A percentile compares a stretch with the other conserved stretches of the same genome.
phyloP scores from a whole-genome alignment of 2,113 vertebrate genomes.

The Diphyllodes magnificus region DNA sequence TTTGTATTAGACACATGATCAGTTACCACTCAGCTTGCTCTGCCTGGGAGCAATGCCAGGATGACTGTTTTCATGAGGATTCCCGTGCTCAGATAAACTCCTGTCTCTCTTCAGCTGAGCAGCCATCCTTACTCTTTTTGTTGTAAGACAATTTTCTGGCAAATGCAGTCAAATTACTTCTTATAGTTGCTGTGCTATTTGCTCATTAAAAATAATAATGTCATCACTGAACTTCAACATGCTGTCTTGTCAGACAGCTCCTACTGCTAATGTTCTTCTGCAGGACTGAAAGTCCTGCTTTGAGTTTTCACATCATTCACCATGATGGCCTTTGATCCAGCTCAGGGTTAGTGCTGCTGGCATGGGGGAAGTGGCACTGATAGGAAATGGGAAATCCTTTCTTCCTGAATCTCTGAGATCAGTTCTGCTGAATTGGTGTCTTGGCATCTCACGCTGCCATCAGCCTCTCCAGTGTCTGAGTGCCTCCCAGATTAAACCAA shows the following conservation, averaged over 20 bases:
- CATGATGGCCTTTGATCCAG: not conserved
- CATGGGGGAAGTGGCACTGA: not conserved
- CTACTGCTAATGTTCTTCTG: not conserved
- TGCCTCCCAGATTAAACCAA: not conserved
- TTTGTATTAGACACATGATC: not conserved
- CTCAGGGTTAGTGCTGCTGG: not conserved
- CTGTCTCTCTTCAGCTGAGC: not conserved
- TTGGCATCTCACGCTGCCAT: not conserved
- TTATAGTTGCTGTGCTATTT: not conserved
- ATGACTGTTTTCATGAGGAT: not conserved
- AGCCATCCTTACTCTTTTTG: not conserved
- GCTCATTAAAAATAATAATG: not conserved
- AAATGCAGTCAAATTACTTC: not conserved
- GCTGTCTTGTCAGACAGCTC: not conserved
- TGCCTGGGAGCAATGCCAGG: not conserved
- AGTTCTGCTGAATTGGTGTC: not conserved
- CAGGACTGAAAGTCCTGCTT: not conserved
- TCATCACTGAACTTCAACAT: not conserved
- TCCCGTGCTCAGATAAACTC: not conserved
- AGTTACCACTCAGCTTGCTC: not conserved
- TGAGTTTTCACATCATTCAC: not conserved
- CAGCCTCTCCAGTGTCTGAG: not conserved
- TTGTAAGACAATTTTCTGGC: not conserved
- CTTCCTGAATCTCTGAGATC: not conserved
- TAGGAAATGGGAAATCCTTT: not conserved